These are phyloP conservation scores for Bombyx mori DNA, from an alignment of 1,140 invertebrate species.

Conservation along the genomic window ASM3026992v2 NC_085107.1:9960001-9960500, in stretches of 20 bases:
- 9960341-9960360: no score
- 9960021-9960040: background rate
- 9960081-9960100: background rate
- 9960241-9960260: background rate
- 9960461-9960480: no score
- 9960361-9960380: no score
- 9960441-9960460: no score
- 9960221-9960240: background rate
- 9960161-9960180: background rate
- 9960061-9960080: background rate
- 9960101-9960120: background rate
- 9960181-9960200: background rate
- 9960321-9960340: no score
- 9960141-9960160: background rate
- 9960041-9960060: constrained; percentile 1
- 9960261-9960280: no score
- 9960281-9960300: no score
- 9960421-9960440: no score
- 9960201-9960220: background rate
- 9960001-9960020: background rate
- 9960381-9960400: no score
- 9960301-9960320: no score
- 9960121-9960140: background rate
- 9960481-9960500: no score
- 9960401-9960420: no score